A percentile compares a stretch with the other conserved stretches of the same genome.
phyloP scores from a whole-genome alignment of 2,888 invertebrate species.

The Rhagonycha fulva region DNA sequence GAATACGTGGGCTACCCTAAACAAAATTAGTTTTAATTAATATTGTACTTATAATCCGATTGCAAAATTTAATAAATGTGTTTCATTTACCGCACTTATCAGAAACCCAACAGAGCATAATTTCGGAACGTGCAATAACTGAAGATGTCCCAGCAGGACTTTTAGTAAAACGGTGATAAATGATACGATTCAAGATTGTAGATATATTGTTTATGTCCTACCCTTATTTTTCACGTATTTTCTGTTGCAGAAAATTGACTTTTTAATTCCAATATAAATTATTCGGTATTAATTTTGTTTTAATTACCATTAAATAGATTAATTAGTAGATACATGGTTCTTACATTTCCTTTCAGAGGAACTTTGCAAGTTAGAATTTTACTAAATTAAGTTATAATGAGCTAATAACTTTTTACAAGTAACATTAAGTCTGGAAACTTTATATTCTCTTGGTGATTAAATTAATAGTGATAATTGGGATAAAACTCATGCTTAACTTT shows the following conservation, averaged over 20 bases:
- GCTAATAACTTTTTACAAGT: not conserved
- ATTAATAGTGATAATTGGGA: not conserved
- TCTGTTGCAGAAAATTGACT: slow-evolving; percentile 13
- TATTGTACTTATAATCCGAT: not conserved
- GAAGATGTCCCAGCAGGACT: slow-evolving; percentile 25
- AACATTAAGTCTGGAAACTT: not conserved
- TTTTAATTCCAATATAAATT: slow-evolving; percentile 9
- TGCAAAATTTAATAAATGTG: slow-evolving; percentile 4
- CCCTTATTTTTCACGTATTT: slow-evolving; percentile 18
- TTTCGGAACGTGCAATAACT: slow-evolving; percentile 27
- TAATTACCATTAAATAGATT: slow-evolving; percentile 4
- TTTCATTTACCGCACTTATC: slow-evolving; percentile 15
- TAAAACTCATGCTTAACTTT: not conserved
- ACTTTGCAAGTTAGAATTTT: not conserved
- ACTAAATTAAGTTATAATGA: not conserved
- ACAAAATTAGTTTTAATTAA: not conserved
- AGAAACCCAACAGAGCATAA: slow-evolving; percentile 18
- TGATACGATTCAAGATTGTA: slow-evolving; percentile 21
- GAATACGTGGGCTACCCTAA: not conserved
- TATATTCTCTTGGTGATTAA: not conserved
- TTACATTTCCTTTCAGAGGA: not conserved
- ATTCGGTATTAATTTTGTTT: slow-evolving; percentile 7
- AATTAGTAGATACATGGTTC: not conserved
- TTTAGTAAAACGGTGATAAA: slow-evolving; percentile 26
- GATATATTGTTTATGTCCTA: slow-evolving; percentile 23